A percentile compares a stretch with the other conserved stretches of the same genome.
These are phyloP conservation scores for Ridgeia piscesae DNA, from an alignment of 1,140 invertebrate genomes.

Conservation along the genomic window DNA sequence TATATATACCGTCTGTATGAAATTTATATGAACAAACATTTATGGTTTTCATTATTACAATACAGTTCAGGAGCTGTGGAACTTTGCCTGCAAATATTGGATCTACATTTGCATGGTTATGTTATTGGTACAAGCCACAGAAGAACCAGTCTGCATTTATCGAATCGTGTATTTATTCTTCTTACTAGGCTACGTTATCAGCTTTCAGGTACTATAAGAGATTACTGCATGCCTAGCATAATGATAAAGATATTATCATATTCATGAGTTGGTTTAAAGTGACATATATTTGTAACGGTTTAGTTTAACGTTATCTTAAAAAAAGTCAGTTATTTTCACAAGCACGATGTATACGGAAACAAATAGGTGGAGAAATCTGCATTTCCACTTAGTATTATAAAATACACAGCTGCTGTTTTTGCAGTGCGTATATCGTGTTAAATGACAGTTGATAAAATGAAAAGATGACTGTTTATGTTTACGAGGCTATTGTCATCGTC, in stretches of 20 bases:
- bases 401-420: too few species aligned
- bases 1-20: too few species aligned
- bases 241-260: neutral
- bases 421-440: neutral
- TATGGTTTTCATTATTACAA: neutral
- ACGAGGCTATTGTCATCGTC: neutral
- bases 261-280: too few species aligned
- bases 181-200: neutral
- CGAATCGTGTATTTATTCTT: neutral
- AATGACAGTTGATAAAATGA: neutral
- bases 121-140: neutral
- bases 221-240: neutral
- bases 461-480: neutral
- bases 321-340: neutral
- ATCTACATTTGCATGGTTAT: neutral
- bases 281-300: too few species aligned
- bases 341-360: neutral
- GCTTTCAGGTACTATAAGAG: neutral
- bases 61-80: neutral
- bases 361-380: neutral
- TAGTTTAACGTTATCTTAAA: too few species aligned
- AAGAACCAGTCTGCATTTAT: neutral
- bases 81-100: neutral
- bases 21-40: neutral
- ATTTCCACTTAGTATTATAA: neutral